A percentile compares a stretch with the other conserved stretches of the same genome.
phyloP scores from a whole-genome alignment of 2,888 invertebrate genomes.

The Plebejus argus region DNA sequence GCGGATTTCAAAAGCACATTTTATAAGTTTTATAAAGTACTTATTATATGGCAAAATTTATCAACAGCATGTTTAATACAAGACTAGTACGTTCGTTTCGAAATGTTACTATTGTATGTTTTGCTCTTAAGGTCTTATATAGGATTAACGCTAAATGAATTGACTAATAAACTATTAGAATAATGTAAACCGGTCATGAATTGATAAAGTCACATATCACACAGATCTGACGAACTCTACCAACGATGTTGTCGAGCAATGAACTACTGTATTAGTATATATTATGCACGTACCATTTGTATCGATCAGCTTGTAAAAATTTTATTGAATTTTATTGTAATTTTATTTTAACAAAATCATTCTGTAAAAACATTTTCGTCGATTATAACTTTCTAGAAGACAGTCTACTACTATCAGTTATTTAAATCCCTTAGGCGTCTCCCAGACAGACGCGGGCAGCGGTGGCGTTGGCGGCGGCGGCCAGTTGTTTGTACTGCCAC shows the following conservation, averaged over 20 bases:
- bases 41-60: not conserved
- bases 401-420: no score
- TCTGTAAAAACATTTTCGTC: no score
- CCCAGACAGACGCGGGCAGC: no score
- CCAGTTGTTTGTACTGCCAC: no score
- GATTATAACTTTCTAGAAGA: no score
- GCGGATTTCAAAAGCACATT: no score
- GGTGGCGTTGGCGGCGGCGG: no score
- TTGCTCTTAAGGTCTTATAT: constrained; percentile 22
- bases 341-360: not conserved
- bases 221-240: constrained; percentile 5
- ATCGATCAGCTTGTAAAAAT: not conserved
- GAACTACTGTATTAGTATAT: constrained; percentile 11
- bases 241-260: constrained; percentile 4
- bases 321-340: not conserved
- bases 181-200: constrained; percentile 16
- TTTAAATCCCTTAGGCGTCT: no score
- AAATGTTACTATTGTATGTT: constrained; percentile 19
- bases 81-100: not conserved
- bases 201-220: constrained; percentile 28
- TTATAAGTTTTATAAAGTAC: no score
- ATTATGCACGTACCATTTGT: not conserved
- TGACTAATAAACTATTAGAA: constrained; percentile 30
- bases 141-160: constrained; percentile 22
- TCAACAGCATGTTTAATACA: not conserved